Percentiles rank a stretch among this genome's conserved stretches.
Evolutionary conservation across 2,113 vertebrate genomes (phyloP).

Genomic region (Penelope pileata): DNA sequence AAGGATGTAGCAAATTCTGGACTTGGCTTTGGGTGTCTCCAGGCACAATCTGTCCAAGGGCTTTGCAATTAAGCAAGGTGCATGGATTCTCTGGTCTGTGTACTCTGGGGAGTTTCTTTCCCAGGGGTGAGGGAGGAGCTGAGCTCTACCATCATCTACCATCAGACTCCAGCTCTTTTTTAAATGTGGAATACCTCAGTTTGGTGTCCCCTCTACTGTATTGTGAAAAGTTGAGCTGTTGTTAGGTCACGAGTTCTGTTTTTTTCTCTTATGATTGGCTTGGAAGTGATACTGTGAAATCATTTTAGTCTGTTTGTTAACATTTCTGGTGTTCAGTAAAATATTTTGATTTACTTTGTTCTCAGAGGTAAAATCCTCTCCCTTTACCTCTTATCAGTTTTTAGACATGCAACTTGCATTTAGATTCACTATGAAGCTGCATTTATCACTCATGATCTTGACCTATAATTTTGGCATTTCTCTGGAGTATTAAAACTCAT

Average conservation of each 20-base stretch:
- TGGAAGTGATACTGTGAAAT: background rate
- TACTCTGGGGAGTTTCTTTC: background rate
- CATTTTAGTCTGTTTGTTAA: background rate
- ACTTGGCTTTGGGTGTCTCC: background rate
- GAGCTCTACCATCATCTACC: background rate
- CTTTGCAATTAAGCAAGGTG: background rate
- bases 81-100: background rate
- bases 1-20: background rate
- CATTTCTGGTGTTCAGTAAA: background rate
- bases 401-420: background rate
- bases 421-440: background rate
- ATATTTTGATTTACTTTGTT: background rate
- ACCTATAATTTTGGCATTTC: background rate
- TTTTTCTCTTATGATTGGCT: background rate
- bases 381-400: background rate
- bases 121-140: background rate
- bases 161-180: background rate
- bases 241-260: background rate
- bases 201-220: accelerated
- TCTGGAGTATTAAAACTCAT: background rate
- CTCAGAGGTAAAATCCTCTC: background rate
- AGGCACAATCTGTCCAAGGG: background rate
- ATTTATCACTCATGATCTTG: background rate
- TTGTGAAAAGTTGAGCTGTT: background rate
- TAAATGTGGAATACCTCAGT: background rate